Evolutionary conservation across 2,113 vertebrate genomes (phyloP), one percentile per base, ranked within the genome.

Genomic region (Polypterus bichir): DNA sequence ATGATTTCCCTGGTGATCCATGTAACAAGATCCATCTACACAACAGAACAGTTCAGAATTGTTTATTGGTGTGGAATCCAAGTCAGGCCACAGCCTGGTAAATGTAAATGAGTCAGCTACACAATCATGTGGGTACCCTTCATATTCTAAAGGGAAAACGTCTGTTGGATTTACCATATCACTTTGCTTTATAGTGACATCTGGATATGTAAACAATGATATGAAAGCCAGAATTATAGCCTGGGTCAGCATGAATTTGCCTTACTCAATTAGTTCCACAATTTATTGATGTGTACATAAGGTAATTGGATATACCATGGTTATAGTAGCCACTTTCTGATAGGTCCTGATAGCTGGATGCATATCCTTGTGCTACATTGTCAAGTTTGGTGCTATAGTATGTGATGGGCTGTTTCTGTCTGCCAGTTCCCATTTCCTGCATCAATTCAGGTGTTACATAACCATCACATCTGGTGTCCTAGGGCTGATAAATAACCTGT

Each of bases 111-210:
- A 48, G n/a, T 63, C 46, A 2, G 54, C 62, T 7, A 57, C 54
- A 49, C 47, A 57, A 57, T 57, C 7, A 6, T 58, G 62, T 9
- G 47, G 10, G 44, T n/a, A 45, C 9, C 55, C 48, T 49, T 64
- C 62, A 27, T 9, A 6, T 44, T 53, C 58, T 8, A 60, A 10
- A 2, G 62, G 59, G 6, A 55, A 4, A 5, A 3, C n/a, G 1
- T 65, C 59, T 48, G 64, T 47, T 7, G 64, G 53, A 44, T 55
- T 60, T 5, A 55, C 59, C 7, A 9, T 60, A 10, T 2, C 49
- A 46, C 62, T 58, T 1, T 5, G 47, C 7, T 46, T 45, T 9
- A 64, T 59, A 3, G 56, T 49, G 1, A 64, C 48, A 52, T 64
- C 62, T 44, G 54, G 62, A n/a, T 57, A 63, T 6, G n/a, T 27